Conservation (phyloP, 2,888 invertebrate genomes). For the Lochmaea crataegi region DNA sequence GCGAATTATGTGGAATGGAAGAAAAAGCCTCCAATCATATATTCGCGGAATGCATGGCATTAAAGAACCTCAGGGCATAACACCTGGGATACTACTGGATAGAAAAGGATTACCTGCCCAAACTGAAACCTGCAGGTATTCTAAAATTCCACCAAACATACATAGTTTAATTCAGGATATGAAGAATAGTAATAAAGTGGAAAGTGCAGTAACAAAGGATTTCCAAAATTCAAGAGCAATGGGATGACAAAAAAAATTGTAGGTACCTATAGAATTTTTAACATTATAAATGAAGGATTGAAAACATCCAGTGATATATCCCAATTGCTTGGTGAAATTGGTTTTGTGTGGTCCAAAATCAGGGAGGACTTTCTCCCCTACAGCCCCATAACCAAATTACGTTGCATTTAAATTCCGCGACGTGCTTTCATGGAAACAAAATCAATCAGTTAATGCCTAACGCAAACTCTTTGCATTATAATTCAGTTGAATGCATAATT, state of each 20-base stretch:
- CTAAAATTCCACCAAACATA: too few species aligned
- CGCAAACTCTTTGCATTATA: conserved; percentile 25
- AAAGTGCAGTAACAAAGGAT: not conserved
- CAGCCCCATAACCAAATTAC: not conserved
- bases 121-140: too few species aligned
- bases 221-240: not conserved
- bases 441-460: conserved; percentile 27
- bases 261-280: not conserved
- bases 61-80: too few species aligned
- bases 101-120: too few species aligned
- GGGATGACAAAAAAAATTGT: not conserved
- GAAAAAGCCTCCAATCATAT: too few species aligned
- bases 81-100: too few species aligned
- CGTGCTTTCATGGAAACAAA: conserved; percentile 19
- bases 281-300: not conserved
- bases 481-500: conserved; percentile 32
- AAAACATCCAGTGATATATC: not conserved
- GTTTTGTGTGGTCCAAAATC: not conserved
- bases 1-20: too few species aligned
- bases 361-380: not conserved
- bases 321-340: not conserved
- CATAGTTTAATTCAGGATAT: too few species aligned
- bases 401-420: conserved; percentile 17
- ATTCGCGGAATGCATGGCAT: too few species aligned
- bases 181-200: too few species aligned